These are phyloP conservation scores for Noturus placidus DNA, from an alignment of 2,113 vertebrate genomes.

Conservation along the genomic window DNA sequence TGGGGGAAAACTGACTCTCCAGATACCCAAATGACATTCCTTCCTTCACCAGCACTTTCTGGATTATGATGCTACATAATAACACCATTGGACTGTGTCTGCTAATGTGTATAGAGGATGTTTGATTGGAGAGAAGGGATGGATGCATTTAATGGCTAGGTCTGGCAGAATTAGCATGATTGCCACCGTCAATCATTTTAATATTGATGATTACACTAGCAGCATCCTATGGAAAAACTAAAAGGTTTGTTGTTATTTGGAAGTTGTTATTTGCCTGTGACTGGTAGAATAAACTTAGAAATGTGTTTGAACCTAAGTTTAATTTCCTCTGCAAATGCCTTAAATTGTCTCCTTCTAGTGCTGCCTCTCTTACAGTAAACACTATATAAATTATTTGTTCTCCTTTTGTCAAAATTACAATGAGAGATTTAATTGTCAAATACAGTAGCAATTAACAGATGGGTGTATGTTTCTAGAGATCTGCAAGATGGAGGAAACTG, in stretches of 20 bases:
- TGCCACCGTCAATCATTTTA: not conserved
- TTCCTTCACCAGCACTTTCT: not conserved
- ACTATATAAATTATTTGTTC: not conserved
- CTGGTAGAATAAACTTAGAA: not conserved
- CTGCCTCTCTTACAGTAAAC: not conserved
- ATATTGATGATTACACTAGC: not conserved
- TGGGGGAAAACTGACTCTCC: not conserved
- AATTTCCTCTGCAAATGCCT: not conserved
- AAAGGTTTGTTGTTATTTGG: not conserved
- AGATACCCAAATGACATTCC: not conserved
- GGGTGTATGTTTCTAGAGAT: conserved; percentile 14
- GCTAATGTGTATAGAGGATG: not conserved
- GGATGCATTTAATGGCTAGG: not conserved
- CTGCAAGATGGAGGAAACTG: conserved; percentile 36
- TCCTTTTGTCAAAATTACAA: not conserved
- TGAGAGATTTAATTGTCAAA: not conserved
- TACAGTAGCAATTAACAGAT: not conserved
- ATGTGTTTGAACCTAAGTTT: not conserved
- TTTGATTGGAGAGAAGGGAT: not conserved
- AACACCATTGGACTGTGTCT: not conserved
- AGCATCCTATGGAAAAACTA: not conserved
- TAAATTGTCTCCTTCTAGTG: not conserved
- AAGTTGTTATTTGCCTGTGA: not conserved
- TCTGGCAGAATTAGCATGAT: not conserved
- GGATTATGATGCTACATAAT: not conserved